These are phyloP conservation scores for Cebidichthys violaceus DNA, from an alignment of 2,113 vertebrate genomes.

Conservation along the genomic window DNA sequence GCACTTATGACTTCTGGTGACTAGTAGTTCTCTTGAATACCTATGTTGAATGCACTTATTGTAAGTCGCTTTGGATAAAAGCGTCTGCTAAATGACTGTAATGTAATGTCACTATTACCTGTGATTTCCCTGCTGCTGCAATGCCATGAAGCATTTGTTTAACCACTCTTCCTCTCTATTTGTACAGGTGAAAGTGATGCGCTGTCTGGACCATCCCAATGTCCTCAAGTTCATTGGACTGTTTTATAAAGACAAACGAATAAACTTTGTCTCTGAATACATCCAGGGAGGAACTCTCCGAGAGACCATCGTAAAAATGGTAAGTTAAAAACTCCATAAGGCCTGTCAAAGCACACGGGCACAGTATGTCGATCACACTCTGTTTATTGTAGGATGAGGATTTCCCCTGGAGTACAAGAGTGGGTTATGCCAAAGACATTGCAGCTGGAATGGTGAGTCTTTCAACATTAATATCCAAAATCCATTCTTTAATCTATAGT, in stretches of 20 bases:
- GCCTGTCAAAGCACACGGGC: neutral
- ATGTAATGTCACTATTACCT: neutral
- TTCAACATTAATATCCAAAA: neutral
- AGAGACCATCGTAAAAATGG: constrained; percentile 93
- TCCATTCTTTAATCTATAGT: neutral
- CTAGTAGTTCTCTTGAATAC: too few species aligned
- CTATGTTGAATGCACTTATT: too few species aligned
- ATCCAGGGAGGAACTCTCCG: constrained; percentile 94
- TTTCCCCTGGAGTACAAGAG: constrained; percentile 91
- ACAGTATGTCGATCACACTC: neutral
- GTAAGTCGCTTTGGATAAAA: too few species aligned
- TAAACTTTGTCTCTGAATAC: constrained; percentile 97
- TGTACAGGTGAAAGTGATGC: constrained; percentile 97
- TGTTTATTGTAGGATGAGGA: constrained; percentile 85
- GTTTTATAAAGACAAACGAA: constrained; percentile 96
- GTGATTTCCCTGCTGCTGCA: neutral
- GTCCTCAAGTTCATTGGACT: constrained; percentile 97
- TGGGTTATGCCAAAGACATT: constrained; percentile 96
- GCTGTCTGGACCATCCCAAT: constrained; percentile 96
- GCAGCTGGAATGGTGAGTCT: constrained; percentile 92
- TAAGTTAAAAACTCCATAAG: constrained; percentile 57
- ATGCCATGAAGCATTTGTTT: neutral
- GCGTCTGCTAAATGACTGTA: too few species aligned
- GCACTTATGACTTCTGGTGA: too few species aligned
- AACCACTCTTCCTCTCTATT: neutral